Percentiles rank a stretch among this genome's conserved stretches.
These are phyloP conservation scores for Danionella cerebrum DNA, from an alignment of 2,113 vertebrate genomes.

Conservation along the genomic window DNA sequence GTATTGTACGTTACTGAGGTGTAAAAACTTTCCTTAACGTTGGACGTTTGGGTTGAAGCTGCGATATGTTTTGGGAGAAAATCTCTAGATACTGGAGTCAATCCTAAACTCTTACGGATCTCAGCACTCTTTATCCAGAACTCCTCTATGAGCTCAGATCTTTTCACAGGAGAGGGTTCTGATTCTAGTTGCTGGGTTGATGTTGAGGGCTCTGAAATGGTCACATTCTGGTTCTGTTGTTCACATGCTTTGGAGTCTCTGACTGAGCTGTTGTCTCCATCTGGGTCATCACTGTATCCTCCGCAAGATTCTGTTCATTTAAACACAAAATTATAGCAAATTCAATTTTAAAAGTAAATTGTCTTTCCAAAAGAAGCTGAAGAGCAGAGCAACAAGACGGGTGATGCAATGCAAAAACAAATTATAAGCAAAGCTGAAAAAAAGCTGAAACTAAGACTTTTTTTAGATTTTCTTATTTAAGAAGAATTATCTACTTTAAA, in stretches of 20 bases:
- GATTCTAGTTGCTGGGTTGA: slow-evolving; percentile 23
- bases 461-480: too few relatives aligned
- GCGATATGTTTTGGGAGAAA: slow-evolving; percentile 48
- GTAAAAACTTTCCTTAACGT: slow-evolving; percentile 53
- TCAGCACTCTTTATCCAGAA: slow-evolving; percentile 81
- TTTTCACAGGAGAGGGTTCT: slow-evolving; percentile 59
- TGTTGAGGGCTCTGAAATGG: neutral
- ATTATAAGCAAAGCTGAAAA: too few relatives aligned
- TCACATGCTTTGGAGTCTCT: neutral
- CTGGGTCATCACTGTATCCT: neutral
- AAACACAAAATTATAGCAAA: neutral
- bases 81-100: slow-evolving; percentile 63
- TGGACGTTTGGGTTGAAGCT: slow-evolving; percentile 29
- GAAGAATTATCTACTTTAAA: too few relatives aligned
- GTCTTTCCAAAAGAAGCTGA: too few relatives aligned
- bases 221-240: neutral
- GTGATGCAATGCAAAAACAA: too few relatives aligned
- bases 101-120: slow-evolving; percentile 73
- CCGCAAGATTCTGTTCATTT: slow-evolving; percentile 4
- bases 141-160: slow-evolving; percentile 71
- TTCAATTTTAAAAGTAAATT: neutral
- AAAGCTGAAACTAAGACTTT: too few relatives aligned
- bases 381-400: too few relatives aligned
- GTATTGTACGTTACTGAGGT: slow-evolving; percentile 14
- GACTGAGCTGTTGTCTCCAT: neutral